Evolutionary conservation across 2,888 invertebrate genomes (phyloP).

Genomic region (Balanococcus diminutus): DNA sequence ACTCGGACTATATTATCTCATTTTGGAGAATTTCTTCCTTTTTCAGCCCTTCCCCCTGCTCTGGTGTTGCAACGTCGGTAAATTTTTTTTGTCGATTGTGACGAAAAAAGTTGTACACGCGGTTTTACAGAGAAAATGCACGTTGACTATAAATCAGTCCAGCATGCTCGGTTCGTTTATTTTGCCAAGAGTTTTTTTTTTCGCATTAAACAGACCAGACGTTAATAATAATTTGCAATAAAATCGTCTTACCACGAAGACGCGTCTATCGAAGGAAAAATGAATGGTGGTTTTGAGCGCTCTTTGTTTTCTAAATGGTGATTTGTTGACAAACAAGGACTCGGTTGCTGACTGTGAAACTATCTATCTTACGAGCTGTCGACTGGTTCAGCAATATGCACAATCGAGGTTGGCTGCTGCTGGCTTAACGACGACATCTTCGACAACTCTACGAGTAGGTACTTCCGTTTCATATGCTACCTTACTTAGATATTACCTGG

Average conservation of each 20-base stretch:
- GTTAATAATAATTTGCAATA: not conserved
- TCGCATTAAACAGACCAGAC: not conserved
- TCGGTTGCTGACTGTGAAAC: not conserved
- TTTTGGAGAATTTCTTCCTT: not conserved
- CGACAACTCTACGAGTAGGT: not conserved
- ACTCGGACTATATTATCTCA: not conserved
- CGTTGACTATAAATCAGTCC: not conserved
- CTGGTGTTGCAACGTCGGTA: not conserved
- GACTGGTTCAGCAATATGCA: not conserved
- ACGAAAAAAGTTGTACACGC: too few species aligned
- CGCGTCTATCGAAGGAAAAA: not conserved
- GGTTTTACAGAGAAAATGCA: not conserved
- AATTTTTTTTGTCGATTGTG: not conserved
- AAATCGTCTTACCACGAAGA: not conserved
- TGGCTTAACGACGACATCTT: not conserved
- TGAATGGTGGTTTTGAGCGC: not conserved
- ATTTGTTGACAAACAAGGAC: constrained; percentile 24
- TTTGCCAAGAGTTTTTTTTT: not conserved
- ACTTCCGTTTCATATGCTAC: not conserved
- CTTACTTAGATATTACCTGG: too few species aligned
- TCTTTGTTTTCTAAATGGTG: not conserved
- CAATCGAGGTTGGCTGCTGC: not conserved
- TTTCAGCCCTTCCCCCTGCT: not conserved
- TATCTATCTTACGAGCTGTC: not conserved
- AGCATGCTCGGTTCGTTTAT: not conserved